phyloP scores from a whole-genome alignment of 2,888 invertebrate genomes.

The Coleophora deauratella region DNA sequence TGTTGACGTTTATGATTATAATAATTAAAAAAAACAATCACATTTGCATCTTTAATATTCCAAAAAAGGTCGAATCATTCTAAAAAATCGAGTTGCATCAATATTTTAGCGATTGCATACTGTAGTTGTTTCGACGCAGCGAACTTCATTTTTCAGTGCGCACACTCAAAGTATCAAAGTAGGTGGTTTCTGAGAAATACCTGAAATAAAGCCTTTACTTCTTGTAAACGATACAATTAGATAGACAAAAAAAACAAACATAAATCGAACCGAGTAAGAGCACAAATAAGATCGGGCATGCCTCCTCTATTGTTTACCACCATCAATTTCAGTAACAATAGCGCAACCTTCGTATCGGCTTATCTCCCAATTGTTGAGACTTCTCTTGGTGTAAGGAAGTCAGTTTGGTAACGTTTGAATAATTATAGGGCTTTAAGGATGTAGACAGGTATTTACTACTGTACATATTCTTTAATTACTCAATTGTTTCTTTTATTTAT shows the following conservation, averaged over 20 bases:
- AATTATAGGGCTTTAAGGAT: slow-evolving; percentile 21
- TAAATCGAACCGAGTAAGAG: slow-evolving; percentile 7
- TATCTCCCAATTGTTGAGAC: slow-evolving; percentile 21
- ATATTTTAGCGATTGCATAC: too few species aligned
- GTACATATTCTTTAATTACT: not conserved
- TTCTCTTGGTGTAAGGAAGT: slow-evolving; percentile 29
- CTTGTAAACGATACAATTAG: too few species aligned
- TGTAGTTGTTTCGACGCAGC: too few species aligned
- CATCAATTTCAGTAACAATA: slow-evolving; percentile 27
- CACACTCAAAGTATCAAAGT: too few species aligned
- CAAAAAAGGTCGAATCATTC: too few species aligned
- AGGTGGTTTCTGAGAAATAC: too few species aligned
- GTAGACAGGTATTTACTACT: slow-evolving; percentile 1
- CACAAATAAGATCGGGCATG: slow-evolving; percentile 16
- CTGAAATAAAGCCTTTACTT: too few species aligned
- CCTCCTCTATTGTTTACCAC: slow-evolving; percentile 26
- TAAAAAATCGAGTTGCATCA: too few species aligned
- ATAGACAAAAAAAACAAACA: slow-evolving; percentile 4
- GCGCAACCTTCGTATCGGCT: slow-evolving; percentile 12
- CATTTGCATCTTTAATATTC: too few species aligned
- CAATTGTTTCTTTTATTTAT: not conserved
- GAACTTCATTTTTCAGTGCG: too few species aligned
- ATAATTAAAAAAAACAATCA: too few species aligned
- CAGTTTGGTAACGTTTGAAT: slow-evolving; percentile 13
- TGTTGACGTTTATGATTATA: too few species aligned